Conservation (phyloP, 2,888 invertebrate species). For the Lithophane ornitopus region DNA sequence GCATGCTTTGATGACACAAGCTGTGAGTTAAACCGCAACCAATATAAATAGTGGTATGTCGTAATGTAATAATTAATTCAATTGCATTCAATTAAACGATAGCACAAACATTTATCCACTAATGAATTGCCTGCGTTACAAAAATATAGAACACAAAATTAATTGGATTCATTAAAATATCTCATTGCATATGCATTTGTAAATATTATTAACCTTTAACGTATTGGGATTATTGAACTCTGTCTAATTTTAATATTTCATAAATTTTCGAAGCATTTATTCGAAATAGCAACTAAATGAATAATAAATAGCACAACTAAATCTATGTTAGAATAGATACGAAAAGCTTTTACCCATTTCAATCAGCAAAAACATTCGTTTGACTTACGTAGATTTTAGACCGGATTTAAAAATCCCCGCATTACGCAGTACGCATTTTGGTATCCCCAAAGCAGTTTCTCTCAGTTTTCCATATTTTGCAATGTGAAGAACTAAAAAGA, state of each 20-base stretch:
- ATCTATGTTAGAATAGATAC: neutral
- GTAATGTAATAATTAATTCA: too few relatives aligned
- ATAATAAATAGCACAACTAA: neutral
- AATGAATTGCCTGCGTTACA: conserved; percentile 11
- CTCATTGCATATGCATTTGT: conserved; percentile 3
- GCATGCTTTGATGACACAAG: neutral
- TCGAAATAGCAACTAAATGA: neutral
- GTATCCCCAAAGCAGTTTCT: too few relatives aligned
- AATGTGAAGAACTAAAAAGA: neutral
- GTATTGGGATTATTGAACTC: neutral
- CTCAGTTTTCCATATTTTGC: neutral
- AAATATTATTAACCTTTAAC: neutral
- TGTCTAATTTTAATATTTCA: too few relatives aligned
- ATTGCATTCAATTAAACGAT: conserved; percentile 20
- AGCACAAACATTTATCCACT: conserved; percentile 13
- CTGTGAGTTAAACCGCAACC: conserved; percentile 14
- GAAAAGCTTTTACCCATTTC: neutral
- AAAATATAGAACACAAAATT: conserved; percentile 13
- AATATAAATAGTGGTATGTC: conserved; percentile 6
- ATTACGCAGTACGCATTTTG: neutral
- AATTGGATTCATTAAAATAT: neutral
- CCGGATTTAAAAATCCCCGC: neutral
- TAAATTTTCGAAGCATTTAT: neutral
- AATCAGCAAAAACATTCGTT: neutral
- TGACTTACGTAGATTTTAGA: neutral